phyloP scores from a whole-genome alignment of 2,113 vertebrate genomes.

The Gallinago jamesoni region DNA sequence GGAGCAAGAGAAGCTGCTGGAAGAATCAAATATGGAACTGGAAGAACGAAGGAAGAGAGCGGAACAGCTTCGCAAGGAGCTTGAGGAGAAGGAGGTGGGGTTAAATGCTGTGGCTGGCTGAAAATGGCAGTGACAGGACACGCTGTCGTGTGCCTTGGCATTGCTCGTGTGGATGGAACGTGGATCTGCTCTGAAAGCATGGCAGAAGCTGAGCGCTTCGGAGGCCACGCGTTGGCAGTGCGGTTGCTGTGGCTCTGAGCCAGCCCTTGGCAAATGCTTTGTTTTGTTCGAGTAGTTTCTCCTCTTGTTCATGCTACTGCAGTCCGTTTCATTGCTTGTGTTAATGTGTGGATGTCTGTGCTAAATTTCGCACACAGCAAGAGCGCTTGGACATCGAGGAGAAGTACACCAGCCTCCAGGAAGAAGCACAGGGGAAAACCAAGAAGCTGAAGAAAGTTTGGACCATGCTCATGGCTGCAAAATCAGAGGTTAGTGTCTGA shows the following conservation, averaged over 20 bases:
- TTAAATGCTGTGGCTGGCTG: background rate
- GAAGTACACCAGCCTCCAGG: conserved; percentile 97
- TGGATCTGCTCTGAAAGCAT: background rate
- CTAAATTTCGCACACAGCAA: conserved; percentile 81
- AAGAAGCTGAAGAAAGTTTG: conserved; percentile 99
- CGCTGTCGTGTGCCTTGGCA: background rate
- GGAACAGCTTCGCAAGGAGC: conserved; percentile 92
- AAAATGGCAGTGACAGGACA: background rate
- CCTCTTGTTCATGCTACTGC: background rate
- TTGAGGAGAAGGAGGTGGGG: conserved; percentile 93
- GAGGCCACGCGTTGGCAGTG: accelerated
- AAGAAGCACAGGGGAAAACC: conserved; percentile 97
- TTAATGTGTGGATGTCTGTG: conserved; percentile 5
- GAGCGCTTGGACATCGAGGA: conserved; percentile 98
- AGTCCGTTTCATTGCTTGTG: background rate
- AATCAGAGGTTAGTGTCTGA: conserved; percentile 86
- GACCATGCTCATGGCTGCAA: conserved; percentile 99
- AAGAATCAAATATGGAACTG: conserved; percentile 97
- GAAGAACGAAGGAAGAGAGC: conserved; percentile 92
- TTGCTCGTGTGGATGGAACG: accelerated
- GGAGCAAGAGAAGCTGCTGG: conserved; percentile 95
- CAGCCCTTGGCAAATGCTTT: background rate
- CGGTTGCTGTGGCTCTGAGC: background rate
- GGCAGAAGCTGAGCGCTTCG: background rate
- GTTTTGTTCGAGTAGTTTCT: background rate